Percentiles rank a stretch among this genome's conserved stretches.
Conservation (phyloP, 2,797 vertebrate genomes). For the Discoglossus pictus region DNA sequence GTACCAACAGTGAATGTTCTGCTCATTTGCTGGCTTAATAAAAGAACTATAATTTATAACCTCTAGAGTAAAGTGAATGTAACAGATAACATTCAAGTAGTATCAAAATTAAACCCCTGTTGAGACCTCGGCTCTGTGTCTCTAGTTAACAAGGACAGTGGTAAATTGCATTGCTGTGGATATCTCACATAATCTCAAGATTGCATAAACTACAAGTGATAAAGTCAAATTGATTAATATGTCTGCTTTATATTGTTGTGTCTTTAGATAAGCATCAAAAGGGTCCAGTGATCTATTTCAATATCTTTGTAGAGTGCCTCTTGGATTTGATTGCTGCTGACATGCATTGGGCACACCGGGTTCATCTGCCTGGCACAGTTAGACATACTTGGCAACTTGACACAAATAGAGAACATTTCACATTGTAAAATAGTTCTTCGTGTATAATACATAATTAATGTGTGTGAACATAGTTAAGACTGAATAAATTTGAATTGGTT, state of each 20-base stretch:
- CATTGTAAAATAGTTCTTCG: constrained; percentile 53
- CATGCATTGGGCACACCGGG: constrained; percentile 44
- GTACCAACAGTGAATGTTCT: constrained; percentile 8
- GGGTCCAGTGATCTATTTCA: constrained; percentile 55
- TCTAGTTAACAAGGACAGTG: constrained; percentile 36
- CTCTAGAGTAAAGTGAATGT: constrained; percentile 5
- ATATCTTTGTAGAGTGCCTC: constrained; percentile 41
- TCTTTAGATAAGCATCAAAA: constrained; percentile 55
- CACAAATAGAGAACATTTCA: constrained; percentile 54
- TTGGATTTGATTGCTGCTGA: constrained; percentile 54
- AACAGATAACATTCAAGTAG: constrained; percentile 22
- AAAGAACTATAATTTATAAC: constrained; percentile 28
- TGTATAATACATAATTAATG: constrained; percentile 41
- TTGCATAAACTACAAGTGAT: constrained; percentile 45
- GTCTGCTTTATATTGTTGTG: constrained; percentile 54
- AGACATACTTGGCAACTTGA: constrained; percentile 51
- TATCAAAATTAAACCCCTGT: constrained; percentile 28
- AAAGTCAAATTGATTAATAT: constrained; percentile 56
- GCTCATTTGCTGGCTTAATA: constrained; percentile 5
- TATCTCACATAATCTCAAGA: constrained; percentile 46
- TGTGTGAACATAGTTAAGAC: constrained; percentile 20
- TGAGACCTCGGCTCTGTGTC: constrained; percentile 15
- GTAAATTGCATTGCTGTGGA: constrained; percentile 30
- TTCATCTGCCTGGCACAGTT: constrained; percentile 51
- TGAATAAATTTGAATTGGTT: constrained; percentile 44